phyloP scores from a whole-genome alignment of 2,113 vertebrate species.

The Ceyx margarethae region DNA sequence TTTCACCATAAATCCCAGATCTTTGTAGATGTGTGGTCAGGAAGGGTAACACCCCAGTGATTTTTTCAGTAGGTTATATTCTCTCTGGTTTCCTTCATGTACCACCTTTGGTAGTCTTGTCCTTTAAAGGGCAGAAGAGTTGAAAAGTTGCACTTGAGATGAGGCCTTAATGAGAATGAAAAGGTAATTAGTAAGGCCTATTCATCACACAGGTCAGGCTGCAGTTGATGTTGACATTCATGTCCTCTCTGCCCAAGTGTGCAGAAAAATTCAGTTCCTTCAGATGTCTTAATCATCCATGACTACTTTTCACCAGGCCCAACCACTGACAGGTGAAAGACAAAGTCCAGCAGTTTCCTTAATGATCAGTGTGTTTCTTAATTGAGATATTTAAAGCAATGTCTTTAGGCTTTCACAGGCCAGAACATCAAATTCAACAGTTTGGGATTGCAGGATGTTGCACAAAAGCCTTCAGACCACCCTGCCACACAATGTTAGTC shows the following conservation, averaged over 20 bases:
- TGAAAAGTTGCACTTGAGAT: neutral
- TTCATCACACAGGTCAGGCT: neutral
- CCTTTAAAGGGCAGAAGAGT: neutral
- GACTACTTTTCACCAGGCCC: neutral
- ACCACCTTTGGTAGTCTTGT: neutral
- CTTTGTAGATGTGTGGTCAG: neutral
- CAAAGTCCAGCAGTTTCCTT: conserved; percentile 26
- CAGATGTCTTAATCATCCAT: neutral
- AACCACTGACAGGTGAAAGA: conserved; percentile 13
- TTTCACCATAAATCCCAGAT: conserved; percentile 18
- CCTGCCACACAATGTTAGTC: conserved; percentile 53
- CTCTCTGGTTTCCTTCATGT: neutral
- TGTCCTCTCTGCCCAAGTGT: neutral
- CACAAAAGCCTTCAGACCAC: conserved; percentile 15
- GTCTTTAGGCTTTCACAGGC: conserved; percentile 41
- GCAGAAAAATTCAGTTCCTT: conserved; percentile 2
- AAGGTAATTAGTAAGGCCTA: neutral
- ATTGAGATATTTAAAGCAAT: conserved; percentile 64
- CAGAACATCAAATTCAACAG: conserved; percentile 49
- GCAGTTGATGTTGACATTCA: neutral
- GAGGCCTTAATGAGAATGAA: neutral
- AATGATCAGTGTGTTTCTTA: conserved; percentile 23
- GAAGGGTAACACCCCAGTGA: conserved; percentile 1
- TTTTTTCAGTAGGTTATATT: conserved; percentile 26
- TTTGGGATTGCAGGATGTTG: conserved; percentile 24